Percentiles rank a stretch among this genome's conserved stretches.
Evolutionary conservation across 2,113 vertebrate species (phyloP).

Genomic region (Phrynosoma platyrhinos): DNA sequence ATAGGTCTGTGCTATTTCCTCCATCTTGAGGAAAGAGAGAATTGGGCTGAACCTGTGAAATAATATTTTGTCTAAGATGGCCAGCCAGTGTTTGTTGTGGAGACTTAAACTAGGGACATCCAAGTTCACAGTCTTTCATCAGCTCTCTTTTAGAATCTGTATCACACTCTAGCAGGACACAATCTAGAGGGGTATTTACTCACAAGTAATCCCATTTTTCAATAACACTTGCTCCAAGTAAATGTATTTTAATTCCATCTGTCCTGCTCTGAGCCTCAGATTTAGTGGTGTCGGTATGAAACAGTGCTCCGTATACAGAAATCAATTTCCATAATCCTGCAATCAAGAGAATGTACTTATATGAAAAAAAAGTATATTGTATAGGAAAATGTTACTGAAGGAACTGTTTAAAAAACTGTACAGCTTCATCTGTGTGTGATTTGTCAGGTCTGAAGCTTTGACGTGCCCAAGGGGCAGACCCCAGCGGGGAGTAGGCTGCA

Average conservation of each 20-base stretch:
- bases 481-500: conserved; percentile 86
- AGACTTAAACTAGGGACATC: not conserved
- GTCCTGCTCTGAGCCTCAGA: conserved; percentile 57
- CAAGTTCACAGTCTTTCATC: not conserved
- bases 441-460: conserved; percentile 88
- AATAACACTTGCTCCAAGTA: conserved; percentile 2
- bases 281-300: conserved; percentile 58
- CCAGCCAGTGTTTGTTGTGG: not conserved
- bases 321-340: conserved; percentile 69
- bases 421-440: conserved; percentile 88
- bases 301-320: conserved; percentile 71
- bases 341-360: conserved; percentile 68
- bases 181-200: not conserved
- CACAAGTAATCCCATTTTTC: not conserved
- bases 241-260: conserved; percentile 15
- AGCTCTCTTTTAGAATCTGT: not conserved
- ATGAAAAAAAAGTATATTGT: conserved; percentile 45
- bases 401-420: conserved; percentile 85
- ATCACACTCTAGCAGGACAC: not conserved
- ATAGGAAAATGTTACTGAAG: conserved; percentile 76
- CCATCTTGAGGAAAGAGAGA: not conserved
- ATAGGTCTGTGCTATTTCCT: not conserved
- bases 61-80: not conserved
- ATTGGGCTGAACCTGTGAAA: not conserved
- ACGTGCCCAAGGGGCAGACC: conserved; percentile 86